Percentiles rank a stretch among this genome's conserved stretches.
These are phyloP conservation scores for Rhinolophus sinicus DNA, from an alignment of 2,113 vertebrate species.

Conservation along the genomic window DNA sequence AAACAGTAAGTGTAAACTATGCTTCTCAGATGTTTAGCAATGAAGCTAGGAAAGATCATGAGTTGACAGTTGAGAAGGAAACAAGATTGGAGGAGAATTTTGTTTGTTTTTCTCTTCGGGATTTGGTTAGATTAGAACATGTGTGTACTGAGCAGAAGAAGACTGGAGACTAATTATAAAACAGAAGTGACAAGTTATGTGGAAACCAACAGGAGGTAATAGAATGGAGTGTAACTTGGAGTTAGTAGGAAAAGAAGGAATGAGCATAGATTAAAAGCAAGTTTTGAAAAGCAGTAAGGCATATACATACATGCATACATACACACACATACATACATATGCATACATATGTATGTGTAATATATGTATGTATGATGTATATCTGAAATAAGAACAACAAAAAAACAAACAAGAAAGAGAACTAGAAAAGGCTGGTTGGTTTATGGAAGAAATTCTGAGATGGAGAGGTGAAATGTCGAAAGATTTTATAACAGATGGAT, in stretches of 20 bases:
- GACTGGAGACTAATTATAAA: neutral
- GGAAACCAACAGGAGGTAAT: neutral
- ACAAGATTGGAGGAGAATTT: neutral
- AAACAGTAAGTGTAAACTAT: fast-evolving
- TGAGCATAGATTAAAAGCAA: neutral
- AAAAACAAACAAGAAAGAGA: neutral
- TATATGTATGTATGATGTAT: too few relatives aligned
- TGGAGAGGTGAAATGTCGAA: neutral
- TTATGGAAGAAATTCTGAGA: neutral
- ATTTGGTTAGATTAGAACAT: neutral
- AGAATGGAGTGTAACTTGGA: neutral
- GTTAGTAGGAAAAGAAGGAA: neutral
- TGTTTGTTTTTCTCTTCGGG: neutral
- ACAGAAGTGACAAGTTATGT: neutral
- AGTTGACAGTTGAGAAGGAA: neutral
- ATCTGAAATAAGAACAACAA: neutral
- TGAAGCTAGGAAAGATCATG: neutral
- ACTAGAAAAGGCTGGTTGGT: neutral
- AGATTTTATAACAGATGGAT: neutral
- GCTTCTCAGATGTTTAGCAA: neutral
- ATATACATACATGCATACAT: neutral
- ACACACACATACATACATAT: too few relatives aligned
- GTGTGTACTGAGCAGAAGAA: neutral
- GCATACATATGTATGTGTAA: too few relatives aligned
- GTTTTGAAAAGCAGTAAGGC: neutral